phyloP scores from a whole-genome alignment of 2,888 invertebrate species.

The Limulus polyphemus region DNA sequence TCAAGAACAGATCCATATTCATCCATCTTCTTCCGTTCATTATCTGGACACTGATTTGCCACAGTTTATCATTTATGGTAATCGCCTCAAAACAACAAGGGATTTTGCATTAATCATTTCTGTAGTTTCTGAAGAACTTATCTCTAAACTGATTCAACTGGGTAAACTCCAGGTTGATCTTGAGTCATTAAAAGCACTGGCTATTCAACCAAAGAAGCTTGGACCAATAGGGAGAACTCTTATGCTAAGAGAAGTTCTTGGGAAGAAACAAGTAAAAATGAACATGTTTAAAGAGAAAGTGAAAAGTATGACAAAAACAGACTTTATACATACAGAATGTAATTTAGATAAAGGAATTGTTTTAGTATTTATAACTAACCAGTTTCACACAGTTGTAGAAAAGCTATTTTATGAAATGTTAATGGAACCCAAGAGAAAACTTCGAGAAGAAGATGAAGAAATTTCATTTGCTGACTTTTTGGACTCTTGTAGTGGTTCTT shows the following conservation, averaged over 20 bases:
- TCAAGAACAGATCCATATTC: conserved; percentile 10
- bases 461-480: not conserved
- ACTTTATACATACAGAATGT: conserved; percentile 7
- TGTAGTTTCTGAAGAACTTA: conserved; percentile 6
- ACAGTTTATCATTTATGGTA: conserved; percentile 15
- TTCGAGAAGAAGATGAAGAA: conserved; percentile 10
- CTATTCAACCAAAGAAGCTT: conserved; percentile 3
- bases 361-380: conserved; percentile 8
- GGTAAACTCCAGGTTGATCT: conserved; percentile 6
- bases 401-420: conserved; percentile 7
- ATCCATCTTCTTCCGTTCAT: conserved; percentile 17
- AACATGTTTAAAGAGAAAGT: conserved; percentile 7
- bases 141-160: conserved; percentile 3
- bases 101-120: conserved; percentile 15
- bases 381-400: conserved; percentile 2
- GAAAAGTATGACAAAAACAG: conserved; percentile 4
- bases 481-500: conserved; percentile 1
- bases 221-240: conserved; percentile 11
- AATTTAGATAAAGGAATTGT: conserved; percentile 11
- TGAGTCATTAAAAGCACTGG: conserved; percentile 5
- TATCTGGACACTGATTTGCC: conserved; percentile 14
- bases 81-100: conserved; percentile 12
- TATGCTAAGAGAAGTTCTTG: conserved; percentile 8
- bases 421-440: conserved; percentile 4
- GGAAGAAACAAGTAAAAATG: conserved; percentile 6